Percentiles rank a stretch among this genome's conserved stretches.
These are phyloP conservation scores for Desmodus rotundus DNA, from an alignment of 2,113 vertebrate species.

Conservation along the genomic window DNA sequence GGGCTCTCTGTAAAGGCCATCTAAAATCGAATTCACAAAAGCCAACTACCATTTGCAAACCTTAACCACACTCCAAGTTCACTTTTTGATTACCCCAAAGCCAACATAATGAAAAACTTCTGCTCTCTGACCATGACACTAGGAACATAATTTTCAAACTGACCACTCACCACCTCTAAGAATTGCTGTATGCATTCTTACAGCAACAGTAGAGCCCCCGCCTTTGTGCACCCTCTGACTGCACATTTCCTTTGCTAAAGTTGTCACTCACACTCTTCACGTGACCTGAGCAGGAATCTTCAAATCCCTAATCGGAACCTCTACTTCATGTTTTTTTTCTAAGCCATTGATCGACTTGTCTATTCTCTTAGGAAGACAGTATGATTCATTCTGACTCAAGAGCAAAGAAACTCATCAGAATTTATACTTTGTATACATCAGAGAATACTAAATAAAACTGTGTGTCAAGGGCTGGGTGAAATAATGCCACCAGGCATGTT, in stretches of 20 bases:
- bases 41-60: background rate
- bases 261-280: accelerated
- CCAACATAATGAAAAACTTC: background rate
- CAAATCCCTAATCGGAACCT: background rate
- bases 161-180: background rate
- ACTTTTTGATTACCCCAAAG: background rate
- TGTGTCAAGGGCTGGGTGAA: background rate
- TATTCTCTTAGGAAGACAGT: background rate
- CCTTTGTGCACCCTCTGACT: background rate
- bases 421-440: background rate
- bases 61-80: background rate
- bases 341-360: accelerated
- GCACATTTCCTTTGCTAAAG: too few species aligned
- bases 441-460: background rate
- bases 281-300: background rate
- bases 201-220: background rate
- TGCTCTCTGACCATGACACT: background rate
- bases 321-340: background rate
- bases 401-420: background rate
- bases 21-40: background rate
- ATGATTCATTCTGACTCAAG: background rate
- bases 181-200: background rate
- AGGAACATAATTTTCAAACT: background rate
- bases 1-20: background rate
- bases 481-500: background rate